Percentiles rank a stretch among this genome's conserved stretches.
Conservation (phyloP, 1,140 invertebrate species). For the Melipona quadrifasciata region DNA sequence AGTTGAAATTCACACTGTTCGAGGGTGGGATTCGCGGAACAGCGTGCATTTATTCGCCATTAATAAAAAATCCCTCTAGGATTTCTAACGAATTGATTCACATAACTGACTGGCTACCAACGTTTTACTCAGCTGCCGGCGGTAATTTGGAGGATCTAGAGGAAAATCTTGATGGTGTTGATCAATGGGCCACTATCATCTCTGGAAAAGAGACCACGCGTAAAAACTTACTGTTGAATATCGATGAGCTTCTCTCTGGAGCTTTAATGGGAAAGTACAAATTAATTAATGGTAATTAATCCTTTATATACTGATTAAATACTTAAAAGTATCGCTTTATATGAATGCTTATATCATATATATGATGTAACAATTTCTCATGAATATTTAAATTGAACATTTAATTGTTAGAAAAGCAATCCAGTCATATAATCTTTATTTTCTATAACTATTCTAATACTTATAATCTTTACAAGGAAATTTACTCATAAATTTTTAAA, state of each 20-base stretch:
- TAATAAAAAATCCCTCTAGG: slow-evolving; percentile 79
- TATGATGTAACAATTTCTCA: no score
- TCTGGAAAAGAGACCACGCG: not conserved
- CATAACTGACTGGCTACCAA: slow-evolving; percentile 89
- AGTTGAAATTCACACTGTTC: slow-evolving; percentile 80
- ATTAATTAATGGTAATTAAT: slow-evolving; percentile 68
- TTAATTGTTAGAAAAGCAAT: no score
- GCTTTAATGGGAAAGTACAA: slow-evolving; percentile 70
- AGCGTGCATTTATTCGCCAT: slow-evolving; percentile 83
- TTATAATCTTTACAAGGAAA: no score
- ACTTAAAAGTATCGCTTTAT: no score
- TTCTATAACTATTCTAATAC: no score
- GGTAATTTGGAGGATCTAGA: slow-evolving; percentile 75
- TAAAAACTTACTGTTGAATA: slow-evolving; percentile 70
- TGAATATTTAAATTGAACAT: no score
- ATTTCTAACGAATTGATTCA: slow-evolving; percentile 85
- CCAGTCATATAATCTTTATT: no score
- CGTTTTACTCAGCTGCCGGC: slow-evolving; percentile 83
- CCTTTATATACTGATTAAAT: no score
- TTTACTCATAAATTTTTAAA: no score
- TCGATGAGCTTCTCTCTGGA: slow-evolving; percentile 67
- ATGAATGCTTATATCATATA: no score
- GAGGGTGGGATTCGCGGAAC: slow-evolving; percentile 87
- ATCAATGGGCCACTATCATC: slow-evolving; percentile 80
- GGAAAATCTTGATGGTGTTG: slow-evolving; percentile 77